Percentiles rank a stretch among this genome's conserved stretches.
Conservation (phyloP, 53 echinoderm and acorn worm species). For the Glandiceps talaboti region DNA sequence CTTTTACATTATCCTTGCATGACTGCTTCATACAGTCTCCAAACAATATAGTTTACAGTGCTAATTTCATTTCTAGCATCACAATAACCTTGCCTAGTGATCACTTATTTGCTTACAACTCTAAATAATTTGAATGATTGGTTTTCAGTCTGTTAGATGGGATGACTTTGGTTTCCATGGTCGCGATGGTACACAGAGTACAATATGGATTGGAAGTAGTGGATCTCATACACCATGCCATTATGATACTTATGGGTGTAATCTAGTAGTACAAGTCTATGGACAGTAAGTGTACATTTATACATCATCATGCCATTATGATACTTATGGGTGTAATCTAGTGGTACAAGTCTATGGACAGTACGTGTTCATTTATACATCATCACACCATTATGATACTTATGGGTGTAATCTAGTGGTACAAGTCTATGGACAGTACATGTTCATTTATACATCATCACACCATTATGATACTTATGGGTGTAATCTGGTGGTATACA, state of each 20-base stretch:
- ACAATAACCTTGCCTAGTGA: too few relatives aligned
- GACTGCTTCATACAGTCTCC: too few relatives aligned
- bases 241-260: conserved; percentile 92
- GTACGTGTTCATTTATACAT: conserved; percentile 19
- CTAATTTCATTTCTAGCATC: too few relatives aligned
- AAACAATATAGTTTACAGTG: too few relatives aligned
- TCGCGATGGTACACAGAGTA: conserved; percentile 63
- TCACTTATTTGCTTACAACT: too few relatives aligned
- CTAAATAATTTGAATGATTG: too few relatives aligned
- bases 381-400: conserved; percentile 82
- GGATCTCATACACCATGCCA: conserved; percentile 84
- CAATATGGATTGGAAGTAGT: conserved; percentile 83
- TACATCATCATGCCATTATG: conserved; percentile 69
- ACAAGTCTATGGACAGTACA: conserved; percentile 77
- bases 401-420: conserved; percentile 94
- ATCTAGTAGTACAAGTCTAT: conserved; percentile 76
- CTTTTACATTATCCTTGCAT: too few relatives aligned
- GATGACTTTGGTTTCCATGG: conserved; percentile 49
- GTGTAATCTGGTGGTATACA: conserved; percentile 77
- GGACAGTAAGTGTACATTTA: conserved; percentile 49
- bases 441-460: conserved; percentile 22
- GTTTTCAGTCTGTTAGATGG: conserved; percentile 68
- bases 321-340: conserved; percentile 89
- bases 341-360: conserved; percentile 85
- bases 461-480: conserved; percentile 94